These are phyloP conservation scores for Hyperoodon ampullatus DNA, from an alignment of 2,113 vertebrate species.

Conservation along the genomic window DNA sequence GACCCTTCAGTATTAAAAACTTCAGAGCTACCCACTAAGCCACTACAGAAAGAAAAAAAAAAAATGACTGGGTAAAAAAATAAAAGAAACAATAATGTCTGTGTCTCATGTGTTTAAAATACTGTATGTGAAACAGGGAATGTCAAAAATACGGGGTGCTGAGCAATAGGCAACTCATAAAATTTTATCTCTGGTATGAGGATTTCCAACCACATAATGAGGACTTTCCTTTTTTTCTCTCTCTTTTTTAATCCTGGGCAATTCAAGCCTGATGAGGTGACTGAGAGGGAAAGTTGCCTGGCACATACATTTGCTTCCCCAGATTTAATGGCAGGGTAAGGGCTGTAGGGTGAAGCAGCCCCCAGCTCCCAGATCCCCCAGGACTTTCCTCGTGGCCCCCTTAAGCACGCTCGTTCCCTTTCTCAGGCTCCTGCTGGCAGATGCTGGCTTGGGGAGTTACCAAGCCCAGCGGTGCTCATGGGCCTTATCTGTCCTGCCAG, in stretches of 20 bases:
- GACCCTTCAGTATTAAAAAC: constrained; percentile 86
- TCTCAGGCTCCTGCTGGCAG: neutral
- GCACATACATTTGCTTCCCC: neutral
- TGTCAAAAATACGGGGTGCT: constrained; percentile 50
- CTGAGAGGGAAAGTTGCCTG: neutral
- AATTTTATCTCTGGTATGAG: constrained; percentile 77
- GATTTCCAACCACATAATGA: constrained; percentile 60
- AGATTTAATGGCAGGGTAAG: neutral
- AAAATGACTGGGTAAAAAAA: constrained; percentile 67
- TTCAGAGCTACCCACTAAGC: constrained; percentile 83
- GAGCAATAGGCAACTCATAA: constrained; percentile 68
- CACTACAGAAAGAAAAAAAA: constrained; percentile 70
- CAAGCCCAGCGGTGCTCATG: neutral
- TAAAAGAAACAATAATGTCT: constrained; percentile 26
- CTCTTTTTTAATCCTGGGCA: constrained; percentile 34
- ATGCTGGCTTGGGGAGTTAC: neutral
- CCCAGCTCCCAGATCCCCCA: neutral
- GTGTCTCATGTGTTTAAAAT: constrained; percentile 79
- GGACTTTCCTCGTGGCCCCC: neutral
- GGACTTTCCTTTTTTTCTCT: neutral
- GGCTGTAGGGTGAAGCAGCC: neutral
- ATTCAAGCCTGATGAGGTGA: neutral
- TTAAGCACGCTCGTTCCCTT: neutral
- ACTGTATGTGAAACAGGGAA: constrained; percentile 66
- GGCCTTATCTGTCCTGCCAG: neutral